These are phyloP conservation scores for Baryphthengus martii DNA, from an alignment of 2,113 vertebrate species.

Conservation along the genomic window DNA sequence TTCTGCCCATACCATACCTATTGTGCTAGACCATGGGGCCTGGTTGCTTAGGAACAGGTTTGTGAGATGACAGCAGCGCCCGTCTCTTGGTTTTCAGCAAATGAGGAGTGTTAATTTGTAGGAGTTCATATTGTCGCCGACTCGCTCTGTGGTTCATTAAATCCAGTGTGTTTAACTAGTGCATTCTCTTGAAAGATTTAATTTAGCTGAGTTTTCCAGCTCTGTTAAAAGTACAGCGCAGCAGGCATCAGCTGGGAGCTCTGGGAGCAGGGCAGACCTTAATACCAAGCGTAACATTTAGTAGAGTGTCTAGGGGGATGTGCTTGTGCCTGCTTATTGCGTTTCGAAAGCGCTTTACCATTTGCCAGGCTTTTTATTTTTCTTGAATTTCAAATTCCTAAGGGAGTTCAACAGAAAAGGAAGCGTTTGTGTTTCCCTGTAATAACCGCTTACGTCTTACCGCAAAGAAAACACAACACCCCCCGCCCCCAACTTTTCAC, in stretches of 20 bases:
- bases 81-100: neutral
- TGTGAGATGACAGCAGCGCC: neutral
- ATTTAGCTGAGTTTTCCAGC: neutral
- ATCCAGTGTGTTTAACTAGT: neutral
- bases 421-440: neutral
- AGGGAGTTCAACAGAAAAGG: neutral
- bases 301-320: neutral
- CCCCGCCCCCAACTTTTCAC: neutral
- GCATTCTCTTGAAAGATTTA: neutral
- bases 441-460: neutral
- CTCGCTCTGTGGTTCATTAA: neutral
- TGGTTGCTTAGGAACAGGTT: slow-evolving; percentile 20
- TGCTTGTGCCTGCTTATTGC: neutral
- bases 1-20: neutral
- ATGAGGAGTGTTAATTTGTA: neutral
- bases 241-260: neutral
- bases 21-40: neutral
- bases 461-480: neutral
- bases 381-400: neutral
- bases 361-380: slow-evolving; percentile 12
- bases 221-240: neutral
- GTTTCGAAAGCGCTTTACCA: neutral
- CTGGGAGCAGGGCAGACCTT: neutral
- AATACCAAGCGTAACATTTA: slow-evolving; percentile 1
- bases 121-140: neutral